Conservation (phyloP, 2,797 vertebrate genomes). For the Sternarchorhynchus goeldii region DNA sequence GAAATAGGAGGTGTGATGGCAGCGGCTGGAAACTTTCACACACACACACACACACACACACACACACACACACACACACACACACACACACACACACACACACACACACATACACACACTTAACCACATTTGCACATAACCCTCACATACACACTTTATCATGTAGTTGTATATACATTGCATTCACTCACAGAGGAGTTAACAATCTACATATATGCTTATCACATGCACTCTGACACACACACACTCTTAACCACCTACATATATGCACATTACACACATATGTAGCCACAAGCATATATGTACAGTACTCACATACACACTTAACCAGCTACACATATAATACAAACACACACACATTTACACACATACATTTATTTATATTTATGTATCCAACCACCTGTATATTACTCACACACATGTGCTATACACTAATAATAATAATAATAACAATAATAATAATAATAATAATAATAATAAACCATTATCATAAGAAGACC, state of each 20-base stretch:
- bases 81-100: conserved; percentile 14
- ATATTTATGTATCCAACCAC: conserved; percentile 4
- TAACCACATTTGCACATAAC: background rate
- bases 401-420: background rate
- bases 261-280: conserved; percentile 3
- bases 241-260: too few relatives aligned
- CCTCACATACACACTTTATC: conserved; percentile 16
- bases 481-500: background rate
- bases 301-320: background rate
- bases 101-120: conserved; percentile 18
- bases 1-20: conserved; percentile 54
- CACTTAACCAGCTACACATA: background rate
- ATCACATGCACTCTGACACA: too few relatives aligned
- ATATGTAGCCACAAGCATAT: background rate
- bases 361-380: conserved; percentile 6
- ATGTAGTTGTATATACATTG: background rate
- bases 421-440: background rate
- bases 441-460: background rate
- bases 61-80: background rate
- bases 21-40: conserved; percentile 22
- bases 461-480: background rate
- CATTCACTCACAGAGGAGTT: too few relatives aligned
- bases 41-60: conserved; percentile 4
- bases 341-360: conserved; percentile 2
- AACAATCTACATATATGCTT: too few relatives aligned